Evolutionary conservation across 2,797 vertebrate species (phyloP), one percentile per base, ranked within the genome.

Genomic region (Gambelia wislizenii): DNA sequence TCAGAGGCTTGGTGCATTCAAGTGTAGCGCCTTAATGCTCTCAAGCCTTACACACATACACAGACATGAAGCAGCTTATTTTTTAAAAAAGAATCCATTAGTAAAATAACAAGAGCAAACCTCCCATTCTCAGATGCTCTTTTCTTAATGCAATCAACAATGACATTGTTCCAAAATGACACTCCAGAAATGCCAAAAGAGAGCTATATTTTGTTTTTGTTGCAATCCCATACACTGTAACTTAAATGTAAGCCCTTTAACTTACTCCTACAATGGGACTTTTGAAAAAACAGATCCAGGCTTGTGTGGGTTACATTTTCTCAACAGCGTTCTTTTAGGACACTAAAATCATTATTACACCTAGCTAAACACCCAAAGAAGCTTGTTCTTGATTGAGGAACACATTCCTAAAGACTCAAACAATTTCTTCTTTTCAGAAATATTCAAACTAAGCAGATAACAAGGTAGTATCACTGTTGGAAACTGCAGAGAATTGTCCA

Each of bases 1-100:
- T 87, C 72, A 89, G 74, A 89, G 61, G 86, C 47, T 87, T 77
- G 81, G 87, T 49, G 72, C 72, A 61, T 85, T 89, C 82, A 89
- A 87, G 49, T 87, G 85, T 83, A 54, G 67, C 79, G 70, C 59
- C 84, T 83, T 89, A 89, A 86, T 89, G 87, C 44, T 83, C 36
- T 74, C 72, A 89, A 47, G 16, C 33, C 61, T 78, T 83, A 61
- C 25, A 88, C 54, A 70, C 20, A 67, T 44, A 87, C 44, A 79
- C 14, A 86, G 27, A 64, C 6, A 69, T 49, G 83, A 76, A 42
- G 30, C 30, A 82, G 44, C 49, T 49, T 81, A 47, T 78, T 36
- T 85, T 52, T 4, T 42, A 67, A 4, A 36, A 64, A 69, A 87
- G 6, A 67, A 81, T 10, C 33, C 39, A 83, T 83, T 89, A 83